Percentiles rank a stretch among this genome's conserved stretches.
Evolutionary conservation across 2,888 invertebrate species (phyloP).

Genomic region (Empis livida): DNA sequence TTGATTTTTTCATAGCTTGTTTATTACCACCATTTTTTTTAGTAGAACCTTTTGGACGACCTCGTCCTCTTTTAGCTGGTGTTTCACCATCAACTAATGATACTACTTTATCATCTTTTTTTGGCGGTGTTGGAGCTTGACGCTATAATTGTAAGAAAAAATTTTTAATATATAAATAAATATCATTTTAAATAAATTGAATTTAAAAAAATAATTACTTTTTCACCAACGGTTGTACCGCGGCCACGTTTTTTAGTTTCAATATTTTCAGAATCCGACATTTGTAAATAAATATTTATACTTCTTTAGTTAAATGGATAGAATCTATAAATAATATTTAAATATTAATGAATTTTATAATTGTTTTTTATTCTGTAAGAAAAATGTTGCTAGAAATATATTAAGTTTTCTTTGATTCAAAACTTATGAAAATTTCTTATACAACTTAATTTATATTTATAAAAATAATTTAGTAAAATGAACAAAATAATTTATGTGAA

Average conservation of each 20-base stretch:
- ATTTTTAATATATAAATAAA: background rate
- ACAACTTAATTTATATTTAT: no score
- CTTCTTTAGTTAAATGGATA: no score
- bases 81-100: conserved; percentile 43
- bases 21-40: conserved; percentile 35
- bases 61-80: conserved; percentile 42
- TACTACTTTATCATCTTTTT: conserved; percentile 42
- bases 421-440: no score
- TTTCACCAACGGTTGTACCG: conserved; percentile 13
- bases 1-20: conserved; percentile 12
- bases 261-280: conserved; percentile 19
- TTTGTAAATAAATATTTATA: no score
- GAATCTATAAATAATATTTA: no score
- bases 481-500: no score
- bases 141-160: conserved; percentile 21
- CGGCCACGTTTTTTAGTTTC: conserved; percentile 18
- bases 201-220: conserved; percentile 7
- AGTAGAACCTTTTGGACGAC: conserved; percentile 43
- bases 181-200: no score
- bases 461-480: no score
- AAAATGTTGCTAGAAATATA: no score
- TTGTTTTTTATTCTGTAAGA: no score
- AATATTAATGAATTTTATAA: no score
- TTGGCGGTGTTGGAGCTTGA: conserved; percentile 35
- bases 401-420: no score